These are phyloP conservation scores for Cyclopterus lumpus DNA, from an alignment of 2,797 vertebrate species.

Conservation along the genomic window DNA sequence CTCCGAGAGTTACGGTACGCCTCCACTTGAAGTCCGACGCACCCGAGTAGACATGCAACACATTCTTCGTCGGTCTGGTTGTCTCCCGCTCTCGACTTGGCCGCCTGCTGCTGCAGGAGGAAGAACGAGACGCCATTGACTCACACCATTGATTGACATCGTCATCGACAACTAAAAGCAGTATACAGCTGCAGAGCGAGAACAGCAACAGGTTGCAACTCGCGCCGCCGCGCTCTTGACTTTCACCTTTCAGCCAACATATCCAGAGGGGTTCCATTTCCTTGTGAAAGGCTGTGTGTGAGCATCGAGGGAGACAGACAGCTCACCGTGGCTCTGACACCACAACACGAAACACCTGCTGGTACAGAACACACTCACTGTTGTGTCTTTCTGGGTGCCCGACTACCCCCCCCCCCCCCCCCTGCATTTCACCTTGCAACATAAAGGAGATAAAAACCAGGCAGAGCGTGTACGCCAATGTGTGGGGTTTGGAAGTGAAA, in stretches of 20 bases:
- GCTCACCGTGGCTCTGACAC: constrained; percentile 31
- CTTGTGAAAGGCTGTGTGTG: constrained; percentile 20
- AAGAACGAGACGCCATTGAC: constrained; percentile 36
- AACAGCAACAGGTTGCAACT: constrained; percentile 51
- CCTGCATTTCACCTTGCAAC: background rate
- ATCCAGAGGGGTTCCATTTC: constrained; percentile 37
- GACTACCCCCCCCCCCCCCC: background rate
- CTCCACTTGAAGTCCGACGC: constrained; percentile 5
- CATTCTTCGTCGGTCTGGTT: constrained; percentile 37
- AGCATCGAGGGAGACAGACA: constrained; percentile 37
- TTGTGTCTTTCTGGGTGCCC: background rate
- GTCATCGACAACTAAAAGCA: constrained; percentile 21
- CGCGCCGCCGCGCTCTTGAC: constrained; percentile 25
- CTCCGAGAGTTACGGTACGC: constrained; percentile 5
- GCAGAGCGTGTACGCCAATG: too few species aligned
- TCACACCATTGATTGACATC: constrained; percentile 61
- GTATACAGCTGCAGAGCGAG: constrained; percentile 5
- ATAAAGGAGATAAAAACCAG: background rate
- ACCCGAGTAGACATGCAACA: background rate
- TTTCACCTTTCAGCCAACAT: constrained; percentile 50
- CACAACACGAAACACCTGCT: background rate
- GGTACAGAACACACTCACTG: background rate
- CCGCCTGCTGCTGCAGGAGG: constrained; percentile 20
- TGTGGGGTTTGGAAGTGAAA: too few species aligned
- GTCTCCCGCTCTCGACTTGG: constrained; percentile 44